Evolutionary conservation across 2,888 invertebrate genomes (phyloP).

Genomic region (Dione vanillae): DNA sequence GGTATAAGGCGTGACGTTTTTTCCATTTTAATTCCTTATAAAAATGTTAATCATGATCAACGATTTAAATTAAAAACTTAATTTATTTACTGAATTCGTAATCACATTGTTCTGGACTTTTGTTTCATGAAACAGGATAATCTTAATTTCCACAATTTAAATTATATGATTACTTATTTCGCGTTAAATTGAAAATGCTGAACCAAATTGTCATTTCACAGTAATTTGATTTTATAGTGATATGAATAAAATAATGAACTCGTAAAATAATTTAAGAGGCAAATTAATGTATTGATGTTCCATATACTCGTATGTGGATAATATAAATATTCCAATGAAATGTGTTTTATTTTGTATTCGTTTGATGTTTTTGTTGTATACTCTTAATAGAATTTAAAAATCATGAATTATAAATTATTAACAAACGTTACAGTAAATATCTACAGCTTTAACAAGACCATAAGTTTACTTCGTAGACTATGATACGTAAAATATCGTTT

Average conservation of each 20-base stretch:
- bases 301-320: not conserved
- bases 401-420: too few species aligned
- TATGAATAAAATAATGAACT: slow-evolving; percentile 16
- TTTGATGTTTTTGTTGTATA: not conserved
- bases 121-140: slow-evolving; percentile 20
- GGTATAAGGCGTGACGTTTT: too few species aligned
- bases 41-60: not conserved
- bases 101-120: slow-evolving; percentile 9
- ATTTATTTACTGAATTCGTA: slow-evolving; percentile 2
- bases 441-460: too few species aligned
- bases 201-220: slow-evolving; percentile 14
- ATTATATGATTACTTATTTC: slow-evolving; percentile 19
- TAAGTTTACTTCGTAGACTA: too few species aligned
- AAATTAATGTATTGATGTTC: slow-evolving; percentile 6
- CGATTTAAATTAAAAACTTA: not conserved
- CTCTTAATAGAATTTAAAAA: not conserved
- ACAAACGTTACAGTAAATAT: too few species aligned
- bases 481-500: too few species aligned
- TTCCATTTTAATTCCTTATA: not conserved
- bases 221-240: slow-evolving; percentile 9
- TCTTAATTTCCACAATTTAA: slow-evolving; percentile 25
- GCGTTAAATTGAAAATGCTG: slow-evolving; percentile 10
- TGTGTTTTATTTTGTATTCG: not conserved
- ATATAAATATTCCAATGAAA: not conserved
- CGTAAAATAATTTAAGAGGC: not conserved